phyloP scores from a whole-genome alignment of 2,888 invertebrate genomes.

The Peribatodes rhomboidaria region DNA sequence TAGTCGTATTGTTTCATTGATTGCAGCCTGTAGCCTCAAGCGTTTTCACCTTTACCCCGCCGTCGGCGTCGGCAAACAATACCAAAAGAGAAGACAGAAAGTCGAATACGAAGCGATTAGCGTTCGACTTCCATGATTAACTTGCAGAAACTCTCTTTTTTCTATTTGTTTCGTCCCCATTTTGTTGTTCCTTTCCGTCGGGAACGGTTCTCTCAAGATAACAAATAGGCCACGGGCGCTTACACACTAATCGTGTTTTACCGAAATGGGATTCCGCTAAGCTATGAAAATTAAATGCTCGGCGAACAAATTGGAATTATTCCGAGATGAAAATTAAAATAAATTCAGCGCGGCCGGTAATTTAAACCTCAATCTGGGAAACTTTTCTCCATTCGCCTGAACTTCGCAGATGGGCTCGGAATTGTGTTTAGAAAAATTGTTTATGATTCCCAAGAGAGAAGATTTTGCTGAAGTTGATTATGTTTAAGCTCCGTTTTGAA shows the following conservation, averaged over 20 bases:
- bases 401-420: slow-evolving; percentile 52
- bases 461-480: slow-evolving; percentile 27
- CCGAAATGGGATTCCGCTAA: slow-evolving; percentile 72
- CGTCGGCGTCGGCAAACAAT: slow-evolving; percentile 56
- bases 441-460: slow-evolving; percentile 29
- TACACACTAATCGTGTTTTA: slow-evolving; percentile 72
- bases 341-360: slow-evolving; percentile 67
- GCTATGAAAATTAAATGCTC: slow-evolving; percentile 75
- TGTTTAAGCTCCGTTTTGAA: slow-evolving; percentile 23
- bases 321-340: slow-evolving; percentile 71
- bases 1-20: slow-evolving; percentile 21
- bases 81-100: slow-evolving; percentile 60
- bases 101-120: slow-evolving; percentile 62
- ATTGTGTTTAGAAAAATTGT: slow-evolving; percentile 43
- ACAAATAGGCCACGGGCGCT: slow-evolving; percentile 73
- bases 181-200: slow-evolving; percentile 54
- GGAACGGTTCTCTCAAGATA: slow-evolving; percentile 66
- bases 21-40: slow-evolving; percentile 11
- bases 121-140: slow-evolving; percentile 74
- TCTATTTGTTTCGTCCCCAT: slow-evolving; percentile 52
- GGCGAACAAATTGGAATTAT: slow-evolving; percentile 71
- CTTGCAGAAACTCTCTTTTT: slow-evolving; percentile 62
- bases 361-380: slow-evolving; percentile 64
- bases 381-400: slow-evolving; percentile 60
- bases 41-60: slow-evolving; percentile 53